Evolutionary conservation across 2,113 vertebrate species (phyloP).

Genomic region (Nothoprocta pentlandii): DNA sequence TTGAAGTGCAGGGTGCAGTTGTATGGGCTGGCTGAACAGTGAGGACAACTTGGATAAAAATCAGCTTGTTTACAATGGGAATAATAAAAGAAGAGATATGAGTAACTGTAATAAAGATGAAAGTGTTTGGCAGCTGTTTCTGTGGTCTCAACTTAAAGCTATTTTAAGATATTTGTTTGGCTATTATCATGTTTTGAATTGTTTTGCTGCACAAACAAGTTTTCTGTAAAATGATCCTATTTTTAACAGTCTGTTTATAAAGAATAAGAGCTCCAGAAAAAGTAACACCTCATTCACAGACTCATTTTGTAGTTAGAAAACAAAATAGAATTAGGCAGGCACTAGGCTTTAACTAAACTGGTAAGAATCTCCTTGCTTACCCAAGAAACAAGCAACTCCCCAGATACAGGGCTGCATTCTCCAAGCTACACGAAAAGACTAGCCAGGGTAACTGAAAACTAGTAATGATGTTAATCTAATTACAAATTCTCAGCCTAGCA

Average conservation of each 20-base stretch:
- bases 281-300: constrained; percentile 18
- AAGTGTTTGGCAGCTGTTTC: constrained; percentile 58
- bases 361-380: not conserved
- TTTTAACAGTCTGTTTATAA: constrained; percentile 52
- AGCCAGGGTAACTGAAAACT: not conserved
- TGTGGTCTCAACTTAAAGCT: constrained; percentile 49
- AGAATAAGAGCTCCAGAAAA: constrained; percentile 48
- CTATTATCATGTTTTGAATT: constrained; percentile 56
- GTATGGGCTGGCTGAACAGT: not conserved
- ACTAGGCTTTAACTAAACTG: not conserved
- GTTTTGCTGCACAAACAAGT: constrained; percentile 64
- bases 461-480: not conserved
- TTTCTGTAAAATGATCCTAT: constrained; percentile 53
- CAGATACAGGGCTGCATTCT: fast-evolving
- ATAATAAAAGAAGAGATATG: constrained; percentile 58
- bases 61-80: constrained; percentile 43
- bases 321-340: not conserved
- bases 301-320: constrained; percentile 14
- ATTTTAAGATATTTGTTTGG: constrained; percentile 65
- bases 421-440: not conserved
- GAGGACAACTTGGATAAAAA: constrained; percentile 39
- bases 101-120: constrained; percentile 64
- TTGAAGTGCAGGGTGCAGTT: not conserved
- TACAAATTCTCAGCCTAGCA: not conserved
- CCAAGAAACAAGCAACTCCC: not conserved